Base-by-base conservation (phyloP, 2,797 vertebrate genomes). In the Hoplostethus mediterraneus region DNA sequence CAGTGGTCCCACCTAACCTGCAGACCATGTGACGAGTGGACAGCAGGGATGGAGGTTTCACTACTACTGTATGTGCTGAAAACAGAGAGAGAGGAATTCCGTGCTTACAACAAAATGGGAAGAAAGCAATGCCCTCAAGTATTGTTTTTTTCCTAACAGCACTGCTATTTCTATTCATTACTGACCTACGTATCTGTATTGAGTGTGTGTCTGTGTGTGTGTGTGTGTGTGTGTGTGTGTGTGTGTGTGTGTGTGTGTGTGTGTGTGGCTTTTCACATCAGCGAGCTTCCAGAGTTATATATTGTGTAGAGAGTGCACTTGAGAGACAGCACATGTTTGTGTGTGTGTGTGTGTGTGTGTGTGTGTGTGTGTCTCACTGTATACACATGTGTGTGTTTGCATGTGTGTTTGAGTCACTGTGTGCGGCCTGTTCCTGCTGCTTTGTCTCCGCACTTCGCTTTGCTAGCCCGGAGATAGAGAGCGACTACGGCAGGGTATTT, bases 391-490 rank as follows among this genome's bases (percentile, higher is more conserved):
- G 53, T 74, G 36, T 60, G 14, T 59, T 25, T 59, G 21, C 21
- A 36, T 51, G 55, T 79, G 76, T 65, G 47, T 25, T 52, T 36
- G 78, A 63, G 65, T 67, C 57, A 65, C 33, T 80, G 57, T 79
- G 45, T 49, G 42, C 5, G 2, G 25, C 40, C 12, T 38, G 51
- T 55, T 56, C 48, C 49, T 48, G 30, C 56, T 31, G 16, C 51
- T 56, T 52, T 63, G 49, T 63, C 70, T 69, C 40, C 48, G 28
- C 45, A 0, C 64, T 82, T 55, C 42, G 66, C 66, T 67, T 75
- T 44, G 59, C 52, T 75, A 63, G 85, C 89, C 90, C 66, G 57
- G 74, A 90, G 87, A 81, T 72, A 85, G 64, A 87, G 42, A 21
- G 68, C 54, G 48, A 60, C 62, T 17, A 76, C 47, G 47, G 73